Evolutionary conservation across 2,888 invertebrate species (phyloP), one percentile per base, ranked within the genome.

Genomic region (Drosophila rellima): DNA sequence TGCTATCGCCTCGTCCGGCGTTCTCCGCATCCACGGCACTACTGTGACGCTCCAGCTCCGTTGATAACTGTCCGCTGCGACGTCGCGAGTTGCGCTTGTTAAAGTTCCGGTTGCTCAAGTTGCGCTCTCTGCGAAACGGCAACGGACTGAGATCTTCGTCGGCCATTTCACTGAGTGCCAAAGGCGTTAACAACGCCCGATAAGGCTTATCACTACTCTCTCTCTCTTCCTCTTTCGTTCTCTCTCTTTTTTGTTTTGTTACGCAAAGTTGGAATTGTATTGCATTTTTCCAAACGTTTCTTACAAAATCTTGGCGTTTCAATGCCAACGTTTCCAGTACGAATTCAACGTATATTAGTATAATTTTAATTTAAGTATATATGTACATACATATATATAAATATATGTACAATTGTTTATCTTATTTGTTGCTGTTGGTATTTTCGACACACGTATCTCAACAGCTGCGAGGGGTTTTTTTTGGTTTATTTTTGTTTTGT

Each of bases 91-190:
- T 82, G 26, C 90, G 87, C 20, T 90, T 90, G 55, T 85, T 76
- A 33, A 91, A 91, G 70, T 91, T 91, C 11, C 91, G 89, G 77
- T 91, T 91, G 54, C 91, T 91, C 44, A 91, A 78, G 70, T 91
- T 91, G 45, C 91, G 91, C 64, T 91, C 91, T 56, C 91, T 84
- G 2, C 90, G 91, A 74, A 91, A 91, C 31, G 90, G 90, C 80
- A 85, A 65, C 56, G 91, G 91, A 60, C 91, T 91, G 44, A 88
- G 88, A 63, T 89, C 88, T 67, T 91, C 91, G 70, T 88, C 85
- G 55, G 74, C 87, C 91, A 91, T 91, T 39, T 11, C 61, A 13
- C 45, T 26, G 10, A 17, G 23, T 23, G 17, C 2, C 8, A 40
- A 18, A 11, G 44, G 67, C 29, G 56, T 59, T n/a, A 33, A 35